A percentile compares a stretch with the other conserved stretches of the same genome.
Evolutionary conservation across 2,888 invertebrate genomes (phyloP).

Genomic region (Cryptophagus acutangulus): DNA sequence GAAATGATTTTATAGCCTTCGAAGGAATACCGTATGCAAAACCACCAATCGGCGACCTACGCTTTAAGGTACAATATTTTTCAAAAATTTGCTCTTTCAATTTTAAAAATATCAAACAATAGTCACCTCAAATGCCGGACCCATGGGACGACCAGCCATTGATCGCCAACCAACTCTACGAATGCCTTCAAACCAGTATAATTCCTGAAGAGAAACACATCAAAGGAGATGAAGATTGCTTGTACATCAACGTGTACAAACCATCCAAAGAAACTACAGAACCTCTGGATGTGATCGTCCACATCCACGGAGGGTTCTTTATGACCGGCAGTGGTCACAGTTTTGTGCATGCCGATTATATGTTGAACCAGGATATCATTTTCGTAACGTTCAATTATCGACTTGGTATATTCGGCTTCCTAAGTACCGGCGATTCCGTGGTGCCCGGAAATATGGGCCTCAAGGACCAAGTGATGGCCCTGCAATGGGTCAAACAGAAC

Average conservation of each 20-base stretch:
- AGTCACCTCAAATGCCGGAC: too few relatives aligned
- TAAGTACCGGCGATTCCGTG: slow-evolving; percentile 63
- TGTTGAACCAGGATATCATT: slow-evolving; percentile 59
- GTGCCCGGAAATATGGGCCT: slow-evolving; percentile 66
- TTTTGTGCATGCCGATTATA: slow-evolving; percentile 50
- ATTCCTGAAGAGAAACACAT: too few relatives aligned
- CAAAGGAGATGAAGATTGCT: neutral
- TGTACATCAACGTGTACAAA: neutral
- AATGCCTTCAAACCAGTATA: too few relatives aligned
- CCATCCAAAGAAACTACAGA: too few relatives aligned
- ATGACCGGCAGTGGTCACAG: slow-evolving; percentile 57
- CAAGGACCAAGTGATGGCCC: slow-evolving; percentile 65
- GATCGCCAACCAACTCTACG: too few relatives aligned
- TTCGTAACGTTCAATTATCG: slow-evolving; percentile 63
- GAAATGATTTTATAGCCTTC: too few relatives aligned
- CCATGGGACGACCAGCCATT: too few relatives aligned
- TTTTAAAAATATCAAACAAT: too few relatives aligned
- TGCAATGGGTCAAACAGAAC: slow-evolving; percentile 63
- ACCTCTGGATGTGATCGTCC: slow-evolving; percentile 54
- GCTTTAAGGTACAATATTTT: too few relatives aligned
- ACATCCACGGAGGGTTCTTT: slow-evolving; percentile 60
- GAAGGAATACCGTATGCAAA: too few relatives aligned
- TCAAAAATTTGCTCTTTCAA: too few relatives aligned
- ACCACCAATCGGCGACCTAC: too few relatives aligned
- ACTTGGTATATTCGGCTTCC: slow-evolving; percentile 53